A percentile compares a stretch with the other conserved stretches of the same genome.
Evolutionary conservation across 2,888 invertebrate genomes (phyloP).

Genomic region (Drosophila tripunctata): DNA sequence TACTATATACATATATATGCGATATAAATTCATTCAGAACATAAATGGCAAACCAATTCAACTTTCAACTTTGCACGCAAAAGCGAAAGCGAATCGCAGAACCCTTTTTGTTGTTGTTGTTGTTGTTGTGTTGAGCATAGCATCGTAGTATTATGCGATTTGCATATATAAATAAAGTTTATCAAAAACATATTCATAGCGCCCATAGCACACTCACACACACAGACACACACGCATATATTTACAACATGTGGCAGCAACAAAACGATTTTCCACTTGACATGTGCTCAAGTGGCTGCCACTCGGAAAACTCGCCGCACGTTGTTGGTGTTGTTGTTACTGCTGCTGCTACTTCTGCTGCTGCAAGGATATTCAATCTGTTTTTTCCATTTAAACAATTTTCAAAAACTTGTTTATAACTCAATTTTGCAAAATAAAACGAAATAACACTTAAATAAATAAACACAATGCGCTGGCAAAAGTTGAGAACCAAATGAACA

Average conservation of each 20-base stretch:
- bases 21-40: slow-evolving; percentile 16
- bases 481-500: slow-evolving; percentile 63
- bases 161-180: slow-evolving; percentile 74
- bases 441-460: slow-evolving; percentile 79
- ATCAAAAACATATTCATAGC: slow-evolving; percentile 74
- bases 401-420: slow-evolving; percentile 78
- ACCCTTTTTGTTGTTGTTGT: too few species aligned
- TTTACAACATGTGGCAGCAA: slow-evolving; percentile 33
- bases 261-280: slow-evolving; percentile 79
- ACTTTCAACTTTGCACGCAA: slow-evolving; percentile 27
- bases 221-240: slow-evolving; percentile 21
- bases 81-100: slow-evolving; percentile 17
- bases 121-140: too few species aligned
- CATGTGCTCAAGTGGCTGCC: slow-evolving; percentile 75
- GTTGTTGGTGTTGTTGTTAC: slow-evolving; percentile 1
- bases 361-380: slow-evolving; percentile 68
- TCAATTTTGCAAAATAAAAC: slow-evolving; percentile 71
- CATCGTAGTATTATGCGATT: slow-evolving; percentile 52
- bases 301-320: slow-evolving; percentile 26
- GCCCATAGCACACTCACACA: slow-evolving; percentile 13
- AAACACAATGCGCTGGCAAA: slow-evolving; percentile 48
- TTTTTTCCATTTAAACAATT: slow-evolving; percentile 70
- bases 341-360: slow-evolving; percentile 2
- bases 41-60: slow-evolving; percentile 46
- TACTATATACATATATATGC: neutral